Base-by-base conservation (phyloP, 1,140 invertebrate species). In the Dendrolimus kikuchii region DNA sequence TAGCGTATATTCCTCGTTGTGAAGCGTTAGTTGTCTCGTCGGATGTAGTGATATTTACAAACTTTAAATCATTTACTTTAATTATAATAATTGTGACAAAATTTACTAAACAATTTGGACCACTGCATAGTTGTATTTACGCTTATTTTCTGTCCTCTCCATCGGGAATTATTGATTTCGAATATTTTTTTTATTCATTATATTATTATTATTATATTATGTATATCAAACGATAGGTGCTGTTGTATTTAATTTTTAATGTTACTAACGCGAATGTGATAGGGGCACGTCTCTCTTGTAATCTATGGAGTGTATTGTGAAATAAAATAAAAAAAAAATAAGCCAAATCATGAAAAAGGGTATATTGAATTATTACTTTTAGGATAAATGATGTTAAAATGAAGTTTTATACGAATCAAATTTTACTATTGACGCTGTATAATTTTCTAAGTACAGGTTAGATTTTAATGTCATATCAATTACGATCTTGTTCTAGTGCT, bases 311-410 rank as follows among this genome's bases (percentile, higher is more conserved):
- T 77, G 64, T 68, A 78, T 69, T 72, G 68, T 75, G 64, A 69
- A 64, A 64, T 64, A 40, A 49, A 23, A 23, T 23, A 3, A 41
- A 50, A 41, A 66, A 66, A 72, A 66, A 68, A 62, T 68, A 68
- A 81, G 81, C 78, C 80, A 81, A 83, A 83, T 81, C 81, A 83
- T 79, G 73, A 71, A 74, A 71, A 77, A 82, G 75, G 79, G 78
- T 78, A 80, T 80, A 77, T 79, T 78, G 64, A 75, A 75, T 74
- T 76, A 74, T 77, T 77, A 81, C 69, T 77, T 81, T 79, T 81
- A 81, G 77, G 71, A 73, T 81, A 74, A 79, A 75, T 65, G 67
- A 66, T 64, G 66, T 72, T 74, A 66, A 74, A 74, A 81, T 75
- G 74, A 68, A 74, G 59, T 69, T 82, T 81, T 82, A 76, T 81